A percentile compares a stretch with the other conserved stretches of the same genome.
Conservation (phyloP, 1,140 invertebrate species). For the Cydia pomonella region DNA sequence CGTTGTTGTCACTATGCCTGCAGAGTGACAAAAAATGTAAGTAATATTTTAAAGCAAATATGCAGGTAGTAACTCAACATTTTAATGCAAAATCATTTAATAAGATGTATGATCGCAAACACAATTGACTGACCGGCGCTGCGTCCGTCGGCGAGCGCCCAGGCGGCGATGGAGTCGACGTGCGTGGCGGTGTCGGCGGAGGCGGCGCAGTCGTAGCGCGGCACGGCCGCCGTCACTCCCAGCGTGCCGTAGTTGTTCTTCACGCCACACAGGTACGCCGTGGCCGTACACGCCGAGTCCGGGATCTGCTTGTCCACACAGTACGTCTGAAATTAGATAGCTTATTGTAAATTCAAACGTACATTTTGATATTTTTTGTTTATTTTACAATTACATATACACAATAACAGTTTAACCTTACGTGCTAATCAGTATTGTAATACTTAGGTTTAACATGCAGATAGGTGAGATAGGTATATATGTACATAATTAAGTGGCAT, state of each 20-base stretch:
- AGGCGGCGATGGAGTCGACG: slow-evolving; percentile 85
- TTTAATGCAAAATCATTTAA: not conserved
- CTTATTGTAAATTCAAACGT: not conserved
- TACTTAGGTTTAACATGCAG: too few relatives aligned
- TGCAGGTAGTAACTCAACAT: not conserved
- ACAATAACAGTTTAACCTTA: too few relatives aligned
- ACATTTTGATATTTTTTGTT: too few relatives aligned
- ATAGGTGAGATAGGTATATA: too few relatives aligned
- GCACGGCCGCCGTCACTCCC: slow-evolving; percentile 79
- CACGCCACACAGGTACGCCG: slow-evolving; percentile 84
- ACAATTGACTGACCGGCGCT: slow-evolving; percentile 47
- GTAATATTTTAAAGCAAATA: not conserved
- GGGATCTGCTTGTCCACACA: slow-evolving; percentile 87
- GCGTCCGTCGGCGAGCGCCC: slow-evolving; percentile 86
- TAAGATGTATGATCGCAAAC: not conserved
- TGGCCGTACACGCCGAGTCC: slow-evolving; percentile 87
- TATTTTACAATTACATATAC: too few relatives aligned
- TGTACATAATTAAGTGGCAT: too few relatives aligned
- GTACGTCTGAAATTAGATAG: slow-evolving; percentile 80
- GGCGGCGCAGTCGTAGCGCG: slow-evolving; percentile 54
- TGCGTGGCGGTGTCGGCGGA: slow-evolving; percentile 73
- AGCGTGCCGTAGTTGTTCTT: slow-evolving; percentile 82
- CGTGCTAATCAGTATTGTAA: too few relatives aligned
- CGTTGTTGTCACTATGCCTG: slow-evolving; percentile 35
- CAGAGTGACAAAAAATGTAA: not conserved